Conservation (phyloP, 2,888 invertebrate species). For the Sinohyriopsis cumingii region DNA sequence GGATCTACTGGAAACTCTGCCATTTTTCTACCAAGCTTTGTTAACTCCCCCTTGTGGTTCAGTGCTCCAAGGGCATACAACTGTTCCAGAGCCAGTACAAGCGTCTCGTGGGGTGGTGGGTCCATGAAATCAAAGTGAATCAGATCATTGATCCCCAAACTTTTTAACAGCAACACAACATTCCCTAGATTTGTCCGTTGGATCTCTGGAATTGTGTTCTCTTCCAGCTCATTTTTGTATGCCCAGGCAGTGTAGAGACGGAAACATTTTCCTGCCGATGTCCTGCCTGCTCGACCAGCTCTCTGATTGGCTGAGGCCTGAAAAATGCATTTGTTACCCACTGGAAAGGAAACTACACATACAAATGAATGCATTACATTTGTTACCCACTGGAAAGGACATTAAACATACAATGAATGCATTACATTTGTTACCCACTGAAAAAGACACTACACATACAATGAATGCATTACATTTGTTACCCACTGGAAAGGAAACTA, state of each 20-base stretch:
- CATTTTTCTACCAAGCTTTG: conserved; percentile 97
- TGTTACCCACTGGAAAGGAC: neutral
- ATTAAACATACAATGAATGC: neutral
- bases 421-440: neutral
- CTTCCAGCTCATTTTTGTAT: conserved; percentile 97
- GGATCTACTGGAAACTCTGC: conserved; percentile 99
- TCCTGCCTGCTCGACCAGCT: conserved; percentile 95
- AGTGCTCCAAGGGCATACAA: conserved; percentile 97
- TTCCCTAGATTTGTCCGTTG: conserved; percentile 98
- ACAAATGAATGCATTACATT: neutral
- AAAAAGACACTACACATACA: no score
- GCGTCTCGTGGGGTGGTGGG: conserved; percentile 83
- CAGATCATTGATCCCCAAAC: conserved; percentile 96
- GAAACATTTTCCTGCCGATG: conserved; percentile 96
- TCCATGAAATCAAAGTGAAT: conserved; percentile 99
- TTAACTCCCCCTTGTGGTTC: conserved; percentile 97
- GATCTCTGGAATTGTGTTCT: conserved; percentile 98
- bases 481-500: no score
- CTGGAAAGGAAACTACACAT: neutral
- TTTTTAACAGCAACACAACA: conserved; percentile 96
- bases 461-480: no score
- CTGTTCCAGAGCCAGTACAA: conserved; percentile 92
- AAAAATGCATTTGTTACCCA: conserved; percentile 1
- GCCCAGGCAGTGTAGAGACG: conserved; percentile 98
- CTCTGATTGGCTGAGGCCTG: conserved; percentile 93